Evolutionary conservation across 2,888 invertebrate genomes (phyloP), one percentile per base, ranked within the genome.

Genomic region (Cosmia pyralina): DNA sequence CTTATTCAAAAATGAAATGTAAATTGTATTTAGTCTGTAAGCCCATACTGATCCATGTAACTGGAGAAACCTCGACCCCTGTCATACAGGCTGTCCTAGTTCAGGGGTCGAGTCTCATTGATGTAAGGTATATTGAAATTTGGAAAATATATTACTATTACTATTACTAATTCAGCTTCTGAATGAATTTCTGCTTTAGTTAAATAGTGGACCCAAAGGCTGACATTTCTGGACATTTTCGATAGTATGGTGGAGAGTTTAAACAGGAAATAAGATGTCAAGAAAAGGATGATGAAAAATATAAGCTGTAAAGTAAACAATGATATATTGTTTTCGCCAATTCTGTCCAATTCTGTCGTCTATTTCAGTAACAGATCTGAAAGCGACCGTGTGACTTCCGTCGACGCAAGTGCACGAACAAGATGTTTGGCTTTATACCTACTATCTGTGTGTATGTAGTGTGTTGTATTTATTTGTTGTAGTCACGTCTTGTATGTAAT

Each of bases 361-460:
- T 77, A 67, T 63, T 72, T 69, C 70, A 72, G 74, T 77, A 80
- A 81, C 75, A 84, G 75, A 85, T 85, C 83, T 88, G 87, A 79
- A 85, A 85, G 84, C 87, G 77, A 85, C 79, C 77, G 86, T 83
- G 87, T 75, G 86, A 87, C 87, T 87, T 88, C 87, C 88, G 87
- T 70, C 79, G 84, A 77, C 81, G 79, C 82, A 77, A 85, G 81
- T 88, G 87, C 87, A 83, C 64, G 81, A 83, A 81, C 84, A 85
- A 87, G 87, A 87, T 85, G 88, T 82, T 82, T 75, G 58, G 34
- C 72, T 79, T 78, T 70, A 63, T 72, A 67, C 70, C 4, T 3
- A 3, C 5, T 44, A 74, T 44, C 15, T 70, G 8, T 59, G 41
- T 53, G 57, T 67, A 34, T 28, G 22, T 52, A 28, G 48, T 52